Evolutionary conservation across 2,888 invertebrate species (phyloP).

Genomic region (Lasioglossum morio): DNA sequence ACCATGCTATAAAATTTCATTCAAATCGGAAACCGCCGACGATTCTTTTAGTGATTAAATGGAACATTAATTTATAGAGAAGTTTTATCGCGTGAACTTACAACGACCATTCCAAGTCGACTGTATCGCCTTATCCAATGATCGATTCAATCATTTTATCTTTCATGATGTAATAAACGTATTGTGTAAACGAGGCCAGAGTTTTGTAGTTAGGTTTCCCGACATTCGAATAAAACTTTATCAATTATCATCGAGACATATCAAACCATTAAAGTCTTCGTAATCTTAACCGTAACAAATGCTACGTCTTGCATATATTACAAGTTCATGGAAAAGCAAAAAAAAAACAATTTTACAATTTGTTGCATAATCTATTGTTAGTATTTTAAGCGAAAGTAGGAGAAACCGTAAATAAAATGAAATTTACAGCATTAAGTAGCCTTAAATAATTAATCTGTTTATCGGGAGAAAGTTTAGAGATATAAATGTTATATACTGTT

Average conservation of each 20-base stretch:
- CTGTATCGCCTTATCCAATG: constrained; percentile 45
- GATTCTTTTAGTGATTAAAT: constrained; percentile 21
- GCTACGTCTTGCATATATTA: not conserved
- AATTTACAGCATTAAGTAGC: constrained; percentile 12
- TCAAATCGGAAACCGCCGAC: not conserved
- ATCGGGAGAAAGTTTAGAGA: not conserved
- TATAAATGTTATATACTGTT: constrained; percentile 9
- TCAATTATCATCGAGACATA: not conserved
- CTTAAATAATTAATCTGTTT: constrained; percentile 13
- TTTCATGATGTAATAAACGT: not conserved
- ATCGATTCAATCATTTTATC: not conserved
- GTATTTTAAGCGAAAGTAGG: not conserved
- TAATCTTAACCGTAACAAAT: not conserved
- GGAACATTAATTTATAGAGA: constrained; percentile 31
- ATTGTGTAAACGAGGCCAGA: not conserved
- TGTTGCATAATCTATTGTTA: not conserved
- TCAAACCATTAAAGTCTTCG: not conserved
- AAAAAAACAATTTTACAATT: not conserved
- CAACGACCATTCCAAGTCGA: constrained; percentile 63
- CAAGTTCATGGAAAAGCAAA: not conserved
- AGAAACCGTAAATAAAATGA: not conserved
- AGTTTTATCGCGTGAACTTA: constrained; percentile 21
- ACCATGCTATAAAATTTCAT: not conserved
- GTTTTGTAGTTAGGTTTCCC: not conserved
- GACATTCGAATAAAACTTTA: not conserved